A percentile compares a stretch with the other conserved stretches of the same genome.
phyloP scores from a whole-genome alignment of 2,113 vertebrate genomes.

The Ancistrus triradiatus region DNA sequence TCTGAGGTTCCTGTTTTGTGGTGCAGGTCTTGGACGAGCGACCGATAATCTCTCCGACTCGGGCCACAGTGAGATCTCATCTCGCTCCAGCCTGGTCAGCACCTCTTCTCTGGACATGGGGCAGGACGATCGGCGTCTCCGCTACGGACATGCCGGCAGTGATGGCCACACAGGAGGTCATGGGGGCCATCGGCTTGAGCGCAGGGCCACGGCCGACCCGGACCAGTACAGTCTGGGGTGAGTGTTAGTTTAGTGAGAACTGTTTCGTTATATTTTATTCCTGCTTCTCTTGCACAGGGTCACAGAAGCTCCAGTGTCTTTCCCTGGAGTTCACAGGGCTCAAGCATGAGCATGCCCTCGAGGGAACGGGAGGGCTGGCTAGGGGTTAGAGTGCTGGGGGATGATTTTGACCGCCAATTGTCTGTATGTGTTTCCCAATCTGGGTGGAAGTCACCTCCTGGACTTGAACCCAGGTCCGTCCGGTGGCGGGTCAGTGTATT shows the following conservation, averaged over 20 bases:
- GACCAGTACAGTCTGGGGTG: conserved; percentile 96
- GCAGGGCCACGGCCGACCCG: conserved; percentile 80
- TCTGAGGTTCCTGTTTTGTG: neutral
- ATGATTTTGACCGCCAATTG: no score
- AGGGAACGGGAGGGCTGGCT: no score
- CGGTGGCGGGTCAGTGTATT: no score
- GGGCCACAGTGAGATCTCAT: conserved; percentile 95
- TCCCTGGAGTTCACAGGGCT: no score
- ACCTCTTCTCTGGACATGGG: conserved; percentile 93
- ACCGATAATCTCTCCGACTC: conserved; percentile 93
- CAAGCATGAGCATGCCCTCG: no score
- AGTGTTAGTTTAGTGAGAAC: conserved; percentile 15
- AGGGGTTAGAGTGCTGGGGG: no score
- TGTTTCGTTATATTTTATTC: neutral
- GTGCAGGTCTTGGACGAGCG: conserved; percentile 78
- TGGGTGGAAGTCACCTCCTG: no score
- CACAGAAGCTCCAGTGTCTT: no score
- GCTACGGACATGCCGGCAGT: conserved; percentile 81
- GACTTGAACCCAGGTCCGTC: no score
- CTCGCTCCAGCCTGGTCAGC: conserved; percentile 94
- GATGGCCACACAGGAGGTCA: conserved; percentile 77
- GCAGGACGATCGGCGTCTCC: conserved; percentile 85
- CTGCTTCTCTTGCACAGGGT: no score
- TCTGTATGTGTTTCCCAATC: no score
- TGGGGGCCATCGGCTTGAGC: conserved; percentile 78